These are phyloP conservation scores for Propsilocerus akamusi DNA, from an alignment of 1,140 invertebrate species.

Conservation along the genomic window DNA sequence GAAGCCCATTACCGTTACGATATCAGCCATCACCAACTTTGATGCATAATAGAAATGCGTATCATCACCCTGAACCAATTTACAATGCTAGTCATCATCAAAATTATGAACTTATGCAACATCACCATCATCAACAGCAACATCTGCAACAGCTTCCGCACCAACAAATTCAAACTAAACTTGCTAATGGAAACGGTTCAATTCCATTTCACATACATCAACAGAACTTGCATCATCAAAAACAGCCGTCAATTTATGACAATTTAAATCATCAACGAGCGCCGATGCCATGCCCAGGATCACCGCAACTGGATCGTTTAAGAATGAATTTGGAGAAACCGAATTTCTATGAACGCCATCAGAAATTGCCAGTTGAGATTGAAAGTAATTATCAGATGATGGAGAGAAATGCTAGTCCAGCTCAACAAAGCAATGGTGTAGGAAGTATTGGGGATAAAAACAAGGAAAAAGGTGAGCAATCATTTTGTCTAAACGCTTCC, in stretches of 20 bases:
- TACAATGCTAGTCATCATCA: not conserved
- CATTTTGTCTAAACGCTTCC: too few relatives aligned
- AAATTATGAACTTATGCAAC: not conserved
- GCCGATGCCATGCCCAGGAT: not conserved
- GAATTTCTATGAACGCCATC: constrained; percentile 1
- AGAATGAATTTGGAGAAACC: not conserved
- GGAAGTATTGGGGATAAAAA: too few relatives aligned
- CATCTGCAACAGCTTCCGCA: too few relatives aligned
- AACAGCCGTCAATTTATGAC: too few relatives aligned
- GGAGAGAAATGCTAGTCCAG: not conserved
- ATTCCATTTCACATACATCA: not conserved
- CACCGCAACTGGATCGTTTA: not conserved
- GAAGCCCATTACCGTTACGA: too few relatives aligned
- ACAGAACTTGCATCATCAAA: not conserved
- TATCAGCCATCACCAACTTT: not conserved
- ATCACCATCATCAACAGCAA: constrained; percentile 6
- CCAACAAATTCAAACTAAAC: too few relatives aligned
- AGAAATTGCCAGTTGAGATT: not conserved
- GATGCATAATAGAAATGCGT: not conserved
- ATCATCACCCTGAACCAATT: not conserved
- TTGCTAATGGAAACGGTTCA: not conserved
- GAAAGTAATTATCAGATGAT: not conserved
- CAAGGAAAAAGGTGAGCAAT: not conserved
- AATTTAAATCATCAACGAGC: not conserved
- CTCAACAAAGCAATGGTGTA: too few relatives aligned